Evolutionary conservation across 2,888 invertebrate genomes (phyloP), one percentile per base, ranked within the genome.

Genomic region (Polydesmus complanatus): DNA sequence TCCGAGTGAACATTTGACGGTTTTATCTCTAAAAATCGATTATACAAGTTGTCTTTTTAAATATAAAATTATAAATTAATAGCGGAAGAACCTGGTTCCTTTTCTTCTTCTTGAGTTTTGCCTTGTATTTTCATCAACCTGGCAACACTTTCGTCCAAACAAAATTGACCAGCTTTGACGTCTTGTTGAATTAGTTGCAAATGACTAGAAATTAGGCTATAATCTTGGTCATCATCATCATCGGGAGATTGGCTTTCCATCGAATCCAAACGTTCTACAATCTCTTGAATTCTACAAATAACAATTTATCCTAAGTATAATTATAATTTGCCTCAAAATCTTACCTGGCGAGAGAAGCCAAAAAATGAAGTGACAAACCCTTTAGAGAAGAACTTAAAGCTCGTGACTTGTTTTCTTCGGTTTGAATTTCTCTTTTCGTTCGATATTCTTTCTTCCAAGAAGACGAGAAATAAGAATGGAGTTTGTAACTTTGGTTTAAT

Each of bases 331-430:
- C 37, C 48, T 27, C 27, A 1, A n/a, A 55, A 55, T 25, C 55
- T 55, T n/a, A 58, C 58, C 51, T 58, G 19, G 58, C 25, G 18
- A 50, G 18, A 19, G 58, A 22, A 14, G 48, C 58, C 26, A 25
- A n/a, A n/a, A 51, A 11, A 58, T 58, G 58, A n/a, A 49, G 27
- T n/a, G 58, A 14, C 27, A 58, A 51, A 50, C 58, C 51, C 3
- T 21, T 50, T 2, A 51, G 1, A 1, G 58, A 37, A 37, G 37
- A 37, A 37, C 14, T 5, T 8, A 37, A 8, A 8, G 37, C 8
- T 14, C 14, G 37, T 8, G 14, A 14, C 37, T 5, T 8, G 14
- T 5, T 14, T 37, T 8, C 14, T 37, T 37, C 37, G 8, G 5
- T 5, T 5, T 37, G 5, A 8, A 8, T 5, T 14, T 14, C 5